Evolutionary conservation across 2,797 vertebrate species (phyloP).

Genomic region (Acrossocheilus fasciatus): DNA sequence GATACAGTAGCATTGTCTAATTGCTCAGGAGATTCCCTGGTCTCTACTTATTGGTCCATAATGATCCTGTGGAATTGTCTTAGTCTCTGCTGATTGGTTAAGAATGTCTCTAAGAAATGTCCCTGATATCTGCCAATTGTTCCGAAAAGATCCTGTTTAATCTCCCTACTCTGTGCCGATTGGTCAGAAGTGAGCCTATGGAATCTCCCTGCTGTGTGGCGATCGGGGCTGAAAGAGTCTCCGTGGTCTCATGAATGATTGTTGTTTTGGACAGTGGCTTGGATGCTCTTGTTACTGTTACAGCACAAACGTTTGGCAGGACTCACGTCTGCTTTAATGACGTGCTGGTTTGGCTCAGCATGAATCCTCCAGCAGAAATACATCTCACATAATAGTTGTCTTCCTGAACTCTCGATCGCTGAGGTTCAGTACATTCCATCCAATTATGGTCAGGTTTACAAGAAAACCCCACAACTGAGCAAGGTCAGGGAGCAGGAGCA

Average conservation of each 20-base stretch:
- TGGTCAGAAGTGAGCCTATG: neutral
- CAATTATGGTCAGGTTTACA: slow-evolving; percentile 49
- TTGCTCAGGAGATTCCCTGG: neutral
- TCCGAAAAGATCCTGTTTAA: neutral
- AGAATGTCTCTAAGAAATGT: neutral
- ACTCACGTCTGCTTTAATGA: slow-evolving; percentile 46
- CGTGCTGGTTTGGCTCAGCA: slow-evolving; percentile 52
- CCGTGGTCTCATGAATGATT: slow-evolving; percentile 43
- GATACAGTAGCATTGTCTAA: neutral
- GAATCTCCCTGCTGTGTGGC: slow-evolving; percentile 1
- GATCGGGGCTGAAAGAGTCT: neutral
- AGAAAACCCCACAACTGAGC: slow-evolving; percentile 39
- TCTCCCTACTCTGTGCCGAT: slow-evolving; percentile 19
- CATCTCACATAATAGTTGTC: slow-evolving; percentile 55
- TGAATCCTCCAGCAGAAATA: slow-evolving; percentile 37
- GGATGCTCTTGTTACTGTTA: slow-evolving; percentile 45
- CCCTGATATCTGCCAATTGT: neutral
- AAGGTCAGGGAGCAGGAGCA: slow-evolving; percentile 4
- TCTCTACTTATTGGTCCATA: neutral
- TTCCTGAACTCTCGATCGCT: slow-evolving; percentile 55
- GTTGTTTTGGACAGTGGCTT: slow-evolving; percentile 49
- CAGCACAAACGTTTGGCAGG: slow-evolving; percentile 52
- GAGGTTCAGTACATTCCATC: slow-evolving; percentile 46
- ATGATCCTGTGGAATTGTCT: neutral
- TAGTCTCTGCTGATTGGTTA: neutral